Evolutionary conservation across 2,113 vertebrate genomes (phyloP).

Genomic region (Pterocles burchelli): DNA sequence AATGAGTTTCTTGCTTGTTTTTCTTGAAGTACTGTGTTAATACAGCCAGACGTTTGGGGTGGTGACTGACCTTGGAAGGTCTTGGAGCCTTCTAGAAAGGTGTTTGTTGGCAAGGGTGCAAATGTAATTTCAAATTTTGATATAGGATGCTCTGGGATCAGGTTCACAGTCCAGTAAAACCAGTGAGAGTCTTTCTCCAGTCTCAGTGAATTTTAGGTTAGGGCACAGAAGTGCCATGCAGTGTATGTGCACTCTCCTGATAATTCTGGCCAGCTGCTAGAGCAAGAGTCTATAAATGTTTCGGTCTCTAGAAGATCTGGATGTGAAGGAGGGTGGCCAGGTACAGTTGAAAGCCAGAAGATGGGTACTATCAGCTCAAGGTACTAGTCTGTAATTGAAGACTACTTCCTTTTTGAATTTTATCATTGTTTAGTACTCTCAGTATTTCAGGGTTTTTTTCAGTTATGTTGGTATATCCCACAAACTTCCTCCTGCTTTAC

Average conservation of each 20-base stretch:
- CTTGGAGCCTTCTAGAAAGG: background rate
- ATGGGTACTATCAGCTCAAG: background rate
- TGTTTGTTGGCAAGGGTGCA: background rate
- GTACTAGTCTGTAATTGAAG: background rate
- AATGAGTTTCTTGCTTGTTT: background rate
- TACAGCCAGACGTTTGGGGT: background rate
- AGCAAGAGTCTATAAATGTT: background rate
- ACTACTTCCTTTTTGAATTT: background rate
- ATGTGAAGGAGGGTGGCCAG: background rate
- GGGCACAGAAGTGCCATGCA: background rate
- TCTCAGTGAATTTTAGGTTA: background rate
- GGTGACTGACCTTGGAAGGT: background rate
- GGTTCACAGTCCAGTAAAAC: background rate
- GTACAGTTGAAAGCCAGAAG: background rate
- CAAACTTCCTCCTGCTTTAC: background rate
- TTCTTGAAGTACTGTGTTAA: background rate
- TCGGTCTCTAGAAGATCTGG: background rate
- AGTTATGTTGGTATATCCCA: background rate
- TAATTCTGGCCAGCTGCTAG: background rate
- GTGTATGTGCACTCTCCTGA: fast-evolving
- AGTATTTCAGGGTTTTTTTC: background rate
- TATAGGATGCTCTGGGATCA: background rate
- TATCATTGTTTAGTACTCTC: background rate
- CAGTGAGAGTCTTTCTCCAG: background rate
- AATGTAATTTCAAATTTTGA: background rate